These are phyloP conservation scores for Scomber scombrus DNA, from an alignment of 2,113 vertebrate species.

Conservation along the genomic window DNA sequence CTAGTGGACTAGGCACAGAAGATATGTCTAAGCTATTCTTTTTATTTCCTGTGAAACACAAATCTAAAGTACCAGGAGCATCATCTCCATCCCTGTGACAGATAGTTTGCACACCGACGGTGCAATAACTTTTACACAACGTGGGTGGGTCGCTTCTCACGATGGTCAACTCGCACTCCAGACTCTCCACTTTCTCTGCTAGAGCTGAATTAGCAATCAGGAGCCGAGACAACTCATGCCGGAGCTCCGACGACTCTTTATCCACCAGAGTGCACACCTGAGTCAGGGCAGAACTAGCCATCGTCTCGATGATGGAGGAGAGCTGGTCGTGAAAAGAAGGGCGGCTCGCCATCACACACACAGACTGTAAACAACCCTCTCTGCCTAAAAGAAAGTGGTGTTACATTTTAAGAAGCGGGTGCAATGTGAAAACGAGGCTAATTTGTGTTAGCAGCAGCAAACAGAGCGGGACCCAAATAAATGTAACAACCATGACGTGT, in stretches of 20 bases:
- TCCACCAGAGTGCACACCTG: conserved; percentile 79
- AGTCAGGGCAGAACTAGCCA: conserved; percentile 71
- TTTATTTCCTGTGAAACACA: neutral
- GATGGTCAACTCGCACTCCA: conserved; percentile 68
- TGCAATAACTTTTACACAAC: conserved; percentile 56
- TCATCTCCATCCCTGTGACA: conserved; percentile 42
- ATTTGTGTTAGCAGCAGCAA: neutral
- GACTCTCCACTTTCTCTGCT: conserved; percentile 65
- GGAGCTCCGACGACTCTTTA: conserved; percentile 69
- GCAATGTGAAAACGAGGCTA: conserved; percentile 6
- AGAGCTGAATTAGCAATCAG: conserved; percentile 69
- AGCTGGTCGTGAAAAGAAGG: conserved; percentile 74
- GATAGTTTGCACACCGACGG: conserved; percentile 71
- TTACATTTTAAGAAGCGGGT: neutral
- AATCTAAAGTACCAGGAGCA: conserved; percentile 24
- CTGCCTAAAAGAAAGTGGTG: neutral
- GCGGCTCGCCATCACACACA: conserved; percentile 53
- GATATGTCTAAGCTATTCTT: neutral
- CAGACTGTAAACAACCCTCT: neutral
- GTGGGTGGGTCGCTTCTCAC: conserved; percentile 42
- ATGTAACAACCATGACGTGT: conserved; percentile 57
- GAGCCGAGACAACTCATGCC: conserved; percentile 68
- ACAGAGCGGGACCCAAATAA: conserved; percentile 66
- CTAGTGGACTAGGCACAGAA: conserved; percentile 6
- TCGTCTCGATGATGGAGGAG: conserved; percentile 78